phyloP scores from a whole-genome alignment of 2,888 invertebrate genomes.

The Brachyptera risi region DNA sequence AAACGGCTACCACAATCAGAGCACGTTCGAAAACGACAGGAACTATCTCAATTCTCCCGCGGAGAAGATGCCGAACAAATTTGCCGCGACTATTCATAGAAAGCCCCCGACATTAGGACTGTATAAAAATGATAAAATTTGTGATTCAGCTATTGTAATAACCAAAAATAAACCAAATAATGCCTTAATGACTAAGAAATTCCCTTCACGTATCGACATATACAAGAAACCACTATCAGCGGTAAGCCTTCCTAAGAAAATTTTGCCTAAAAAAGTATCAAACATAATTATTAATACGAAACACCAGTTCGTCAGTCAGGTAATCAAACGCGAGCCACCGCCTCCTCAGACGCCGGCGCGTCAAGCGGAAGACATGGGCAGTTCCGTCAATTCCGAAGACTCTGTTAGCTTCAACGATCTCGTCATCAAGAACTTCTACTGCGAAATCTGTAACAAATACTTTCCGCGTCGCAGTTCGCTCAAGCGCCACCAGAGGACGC shows the following conservation, averaged over 20 bases:
- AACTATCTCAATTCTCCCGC: constrained; percentile 14
- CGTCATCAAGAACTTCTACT: constrained; percentile 19
- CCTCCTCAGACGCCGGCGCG: no score
- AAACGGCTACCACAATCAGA: constrained; percentile 17
- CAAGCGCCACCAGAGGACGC: constrained; percentile 38
- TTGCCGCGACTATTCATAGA: no score
- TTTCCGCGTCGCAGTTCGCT: constrained; percentile 37
- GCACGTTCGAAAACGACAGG: constrained; percentile 7
- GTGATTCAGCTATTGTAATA: background rate
- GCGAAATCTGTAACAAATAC: constrained; percentile 25
- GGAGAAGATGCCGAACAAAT: no score
- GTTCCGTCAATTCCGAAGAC: constrained; percentile 9
- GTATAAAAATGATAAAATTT: no score
- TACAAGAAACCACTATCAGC: background rate
- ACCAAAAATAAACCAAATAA: background rate
- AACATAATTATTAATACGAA: background rate
- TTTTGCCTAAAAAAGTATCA: background rate
- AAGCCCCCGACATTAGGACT: no score
- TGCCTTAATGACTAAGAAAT: background rate
- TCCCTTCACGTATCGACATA: background rate
- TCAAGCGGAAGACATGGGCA: background rate
- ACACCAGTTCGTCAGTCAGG: constrained; percentile 12
- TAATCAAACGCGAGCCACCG: constrained; percentile 13
- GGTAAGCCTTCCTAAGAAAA: background rate
- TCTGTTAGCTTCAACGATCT: constrained; percentile 9